These are phyloP conservation scores for Branchipolynoe longqiensis DNA, from an alignment of 2,888 invertebrate genomes.

Conservation along the genomic window DNA sequence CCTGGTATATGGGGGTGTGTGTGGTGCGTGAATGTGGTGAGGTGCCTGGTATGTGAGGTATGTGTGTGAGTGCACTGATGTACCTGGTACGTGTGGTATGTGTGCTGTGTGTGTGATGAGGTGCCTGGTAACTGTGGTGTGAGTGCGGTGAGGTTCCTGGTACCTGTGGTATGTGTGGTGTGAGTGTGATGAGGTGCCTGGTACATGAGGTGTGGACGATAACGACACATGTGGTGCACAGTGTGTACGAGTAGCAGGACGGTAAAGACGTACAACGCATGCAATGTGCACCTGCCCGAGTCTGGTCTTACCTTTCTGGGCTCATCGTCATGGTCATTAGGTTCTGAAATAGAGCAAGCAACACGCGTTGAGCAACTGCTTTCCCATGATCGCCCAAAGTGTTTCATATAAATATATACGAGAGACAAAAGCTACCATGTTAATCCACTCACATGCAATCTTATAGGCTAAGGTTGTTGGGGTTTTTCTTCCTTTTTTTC, in stretches of 20 bases:
- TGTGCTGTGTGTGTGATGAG: background rate
- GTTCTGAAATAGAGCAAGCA: slow-evolving; percentile 58
- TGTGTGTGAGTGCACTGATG: background rate
- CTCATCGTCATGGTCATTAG: slow-evolving; percentile 57
- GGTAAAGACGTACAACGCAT: slow-evolving; percentile 26
- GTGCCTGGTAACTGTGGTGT: background rate
- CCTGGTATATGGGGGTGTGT: background rate
- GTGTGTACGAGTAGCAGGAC: background rate
- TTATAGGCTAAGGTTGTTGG: too few relatives aligned
- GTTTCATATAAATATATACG: background rate
- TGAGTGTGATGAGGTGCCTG: background rate
- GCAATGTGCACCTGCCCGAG: slow-evolving; percentile 36
- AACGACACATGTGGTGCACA: background rate
- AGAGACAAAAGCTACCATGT: too few relatives aligned
- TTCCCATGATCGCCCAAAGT: background rate
- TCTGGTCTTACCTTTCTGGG: slow-evolving; percentile 57
- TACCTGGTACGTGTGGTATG: background rate
- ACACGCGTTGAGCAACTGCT: slow-evolving; percentile 16
- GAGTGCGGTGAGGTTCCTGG: background rate
- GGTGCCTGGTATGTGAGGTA: background rate
- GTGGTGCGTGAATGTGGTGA: background rate
- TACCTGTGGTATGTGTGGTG: background rate
- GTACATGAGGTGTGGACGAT: background rate
- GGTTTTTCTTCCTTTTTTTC: too few relatives aligned
- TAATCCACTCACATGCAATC: slow-evolving; percentile 22